phyloP scores from a whole-genome alignment of 2,797 vertebrate species.

The Parauchenoglanis punctatus region DNA sequence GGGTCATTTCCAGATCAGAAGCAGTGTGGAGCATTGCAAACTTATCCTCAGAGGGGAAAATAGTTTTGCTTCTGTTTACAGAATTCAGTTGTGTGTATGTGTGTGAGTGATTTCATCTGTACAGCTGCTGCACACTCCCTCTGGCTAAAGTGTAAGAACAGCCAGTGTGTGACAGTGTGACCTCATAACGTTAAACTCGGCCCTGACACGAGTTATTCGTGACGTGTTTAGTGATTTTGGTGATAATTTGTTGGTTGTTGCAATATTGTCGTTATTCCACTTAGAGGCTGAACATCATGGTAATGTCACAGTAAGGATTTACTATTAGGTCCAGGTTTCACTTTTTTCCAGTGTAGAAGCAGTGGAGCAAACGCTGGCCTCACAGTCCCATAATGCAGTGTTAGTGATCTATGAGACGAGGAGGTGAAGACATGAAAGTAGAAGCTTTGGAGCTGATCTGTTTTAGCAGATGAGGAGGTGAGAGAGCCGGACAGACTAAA shows the following conservation, averaged over 20 bases:
- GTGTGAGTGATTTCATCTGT: neutral
- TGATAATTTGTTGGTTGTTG: neutral
- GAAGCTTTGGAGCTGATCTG: no score
- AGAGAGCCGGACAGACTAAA: no score
- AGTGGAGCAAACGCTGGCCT: no score
- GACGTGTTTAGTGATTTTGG: neutral
- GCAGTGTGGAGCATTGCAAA: neutral
- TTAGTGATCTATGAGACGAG: no score
- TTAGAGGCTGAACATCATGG: no score
- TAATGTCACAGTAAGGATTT: neutral
- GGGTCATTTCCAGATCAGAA: conserved; percentile 12
- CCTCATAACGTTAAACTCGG: neutral
- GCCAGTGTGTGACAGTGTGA: neutral
- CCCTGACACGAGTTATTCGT: neutral
- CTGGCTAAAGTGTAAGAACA: neutral
- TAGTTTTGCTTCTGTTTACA: neutral
- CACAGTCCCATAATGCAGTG: no score
- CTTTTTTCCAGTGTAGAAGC: no score
- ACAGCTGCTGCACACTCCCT: neutral
- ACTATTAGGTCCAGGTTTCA: no score
- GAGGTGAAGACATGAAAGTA: no score
- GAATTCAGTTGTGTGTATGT: neutral
- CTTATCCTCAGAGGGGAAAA: neutral
- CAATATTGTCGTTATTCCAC: neutral
- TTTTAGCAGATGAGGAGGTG: no score